These are phyloP conservation scores for Pollenia griseotomentosa DNA, from an alignment of 2,888 invertebrate genomes.

Conservation along the genomic window DNA sequence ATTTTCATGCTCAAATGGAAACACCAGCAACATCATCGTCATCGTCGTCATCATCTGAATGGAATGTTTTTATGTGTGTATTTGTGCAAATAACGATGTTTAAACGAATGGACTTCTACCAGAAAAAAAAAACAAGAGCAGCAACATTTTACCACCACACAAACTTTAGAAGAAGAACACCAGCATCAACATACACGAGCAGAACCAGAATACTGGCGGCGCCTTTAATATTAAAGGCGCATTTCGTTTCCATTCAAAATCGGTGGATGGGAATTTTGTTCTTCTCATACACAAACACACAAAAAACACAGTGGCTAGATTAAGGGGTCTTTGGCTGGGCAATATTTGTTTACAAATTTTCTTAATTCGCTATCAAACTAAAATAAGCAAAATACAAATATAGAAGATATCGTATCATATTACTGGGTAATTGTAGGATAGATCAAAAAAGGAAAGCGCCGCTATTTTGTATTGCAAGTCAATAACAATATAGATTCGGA, in stretches of 20 bases:
- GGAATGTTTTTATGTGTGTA: conserved; percentile 21
- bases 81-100: conserved; percentile 1
- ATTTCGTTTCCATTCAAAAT: conserved; percentile 50
- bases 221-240: conserved; percentile 70
- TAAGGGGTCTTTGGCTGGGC: too few species aligned
- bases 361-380: too few species aligned
- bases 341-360: too few species aligned
- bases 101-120: conserved; percentile 27
- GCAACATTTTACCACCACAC: conserved; percentile 45
- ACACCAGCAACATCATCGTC: conserved; percentile 24
- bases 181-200: conserved; percentile 37
- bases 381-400: too few species aligned
- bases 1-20: conserved; percentile 50
- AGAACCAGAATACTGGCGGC: conserved; percentile 63
- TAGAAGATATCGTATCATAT: too few species aligned
- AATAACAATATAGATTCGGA: too few species aligned
- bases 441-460: too few species aligned
- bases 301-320: neutral
- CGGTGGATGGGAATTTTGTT: neutral
- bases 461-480: too few species aligned
- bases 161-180: conserved; percentile 47
- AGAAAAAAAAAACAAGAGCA: conserved; percentile 13
- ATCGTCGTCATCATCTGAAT: conserved; percentile 40
- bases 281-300: neutral
- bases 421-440: too few species aligned